A percentile compares a stretch with the other conserved stretches of the same genome.
Conservation (phyloP, 2,797 vertebrate genomes). For the Echeneis naucrates region DNA sequence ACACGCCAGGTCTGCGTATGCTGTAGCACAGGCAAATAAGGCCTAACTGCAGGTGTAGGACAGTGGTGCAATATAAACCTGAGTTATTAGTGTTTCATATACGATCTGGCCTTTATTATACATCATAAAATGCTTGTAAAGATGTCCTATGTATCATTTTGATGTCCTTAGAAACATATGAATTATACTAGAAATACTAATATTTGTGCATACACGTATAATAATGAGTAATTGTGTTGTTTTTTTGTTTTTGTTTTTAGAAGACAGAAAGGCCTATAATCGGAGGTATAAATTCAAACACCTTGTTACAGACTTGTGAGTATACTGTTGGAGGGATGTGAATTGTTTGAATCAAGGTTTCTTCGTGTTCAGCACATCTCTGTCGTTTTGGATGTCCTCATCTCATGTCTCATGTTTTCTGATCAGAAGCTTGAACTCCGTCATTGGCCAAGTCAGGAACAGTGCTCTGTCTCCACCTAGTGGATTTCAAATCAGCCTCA, state of each 20-base stretch:
- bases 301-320: neutral
- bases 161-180: neutral
- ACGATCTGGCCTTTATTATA: slow-evolving; percentile 8
- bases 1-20: neutral
- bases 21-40: neutral
- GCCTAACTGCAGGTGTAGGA: slow-evolving; percentile 2
- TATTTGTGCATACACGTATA: neutral
- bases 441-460: neutral
- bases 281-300: neutral
- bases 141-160: neutral
- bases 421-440: neutral
- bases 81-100: slow-evolving; percentile 2
- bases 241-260: neutral
- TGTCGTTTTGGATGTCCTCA: slow-evolving; percentile 1
- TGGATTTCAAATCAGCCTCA: slow-evolving; percentile 22
- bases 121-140: slow-evolving; percentile 1
- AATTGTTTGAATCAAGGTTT: neutral
- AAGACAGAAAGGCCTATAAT: neutral
- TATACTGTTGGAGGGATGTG: neutral
- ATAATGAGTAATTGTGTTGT: neutral
- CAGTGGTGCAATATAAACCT: slow-evolving; percentile 17
- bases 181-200: neutral
- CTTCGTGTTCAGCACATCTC: neutral
- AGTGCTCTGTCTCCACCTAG: slow-evolving; percentile 58
- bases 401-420: slow-evolving; percentile 20